phyloP scores from a whole-genome alignment of 1,140 invertebrate species.

The Ostrea edulis region DNA sequence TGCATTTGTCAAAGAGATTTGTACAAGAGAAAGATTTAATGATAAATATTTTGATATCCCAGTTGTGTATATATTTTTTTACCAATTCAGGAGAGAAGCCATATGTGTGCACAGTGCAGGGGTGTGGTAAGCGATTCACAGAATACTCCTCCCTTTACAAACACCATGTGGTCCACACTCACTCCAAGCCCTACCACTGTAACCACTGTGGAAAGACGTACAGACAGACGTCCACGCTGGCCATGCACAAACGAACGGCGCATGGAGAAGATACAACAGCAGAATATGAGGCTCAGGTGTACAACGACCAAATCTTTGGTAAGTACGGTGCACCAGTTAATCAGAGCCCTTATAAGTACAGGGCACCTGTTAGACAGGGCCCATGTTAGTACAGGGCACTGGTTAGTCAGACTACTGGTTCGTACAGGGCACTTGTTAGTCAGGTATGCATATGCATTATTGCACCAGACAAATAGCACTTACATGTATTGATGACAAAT shows the following conservation, averaged over 20 bases:
- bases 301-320: conserved; percentile 39
- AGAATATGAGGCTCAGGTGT: conserved; percentile 65
- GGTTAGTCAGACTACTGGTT: no score
- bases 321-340: background rate
- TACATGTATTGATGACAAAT: no score
- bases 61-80: no score
- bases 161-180: conserved; percentile 86
- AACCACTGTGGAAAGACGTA: conserved; percentile 83
- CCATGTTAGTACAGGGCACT: no score
- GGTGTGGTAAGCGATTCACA: conserved; percentile 86
- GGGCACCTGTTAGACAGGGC: no score
- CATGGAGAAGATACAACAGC: conserved; percentile 74
- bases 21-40: no score
- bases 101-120: conserved; percentile 81
- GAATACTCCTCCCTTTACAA: conserved; percentile 89
- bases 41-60: no score
- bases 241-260: conserved; percentile 83
- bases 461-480: no score
- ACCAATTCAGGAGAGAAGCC: conserved; percentile 79
- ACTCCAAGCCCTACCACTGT: conserved; percentile 84
- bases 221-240: conserved; percentile 83
- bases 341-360: background rate
- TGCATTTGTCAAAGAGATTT: no score
- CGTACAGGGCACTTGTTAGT: no score
- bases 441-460: no score